Base-by-base conservation (phyloP, 2,888 invertebrate genomes). In the Cataglyphis livida region DNA sequence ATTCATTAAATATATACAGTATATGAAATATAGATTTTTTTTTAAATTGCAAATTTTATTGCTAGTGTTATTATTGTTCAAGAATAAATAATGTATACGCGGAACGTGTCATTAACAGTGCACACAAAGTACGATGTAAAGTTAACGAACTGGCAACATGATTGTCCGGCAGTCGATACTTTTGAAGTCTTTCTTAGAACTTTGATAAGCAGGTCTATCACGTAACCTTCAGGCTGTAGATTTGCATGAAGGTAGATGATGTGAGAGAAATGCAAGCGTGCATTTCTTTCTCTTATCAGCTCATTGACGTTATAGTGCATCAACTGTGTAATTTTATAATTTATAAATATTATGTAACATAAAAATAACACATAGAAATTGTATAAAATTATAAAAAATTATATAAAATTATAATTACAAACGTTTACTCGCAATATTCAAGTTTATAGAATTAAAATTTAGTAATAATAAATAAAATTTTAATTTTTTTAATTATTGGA, bases 161-260 rank as follows among this genome's bases (percentile, higher is more conserved):
- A 54, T 54, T 65, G 41, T 59, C 57, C n/a, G 9, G 70, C n/a
- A 79, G 59, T 7, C 79, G 68, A 82, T 82, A 76, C 51, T 25
- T 64, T 41, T 44, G 25, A 76, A 65, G 38, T 9, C 25, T 59
- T 82, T 82, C 82, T 79, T 32, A 82, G 82, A 82, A 82, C 70
- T 64, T 68, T 79, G 79, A 79, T 82, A 82, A 82, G 65, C 32
- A 48, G 25, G 28, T 41, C 73, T 82, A 61, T 82, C 68, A 28
- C 10, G 25, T 79, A 70, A 62, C 81, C n/a, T 65, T n/a, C 66
- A 62, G 12, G 25, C 32, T 35, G 41, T 18, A 64, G 54, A 61
- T 15, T 66, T 59, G 48, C 65, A 61, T 21, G 61, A 62, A 64
- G 61, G 62, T 62, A 54, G 62, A 51, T 18, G 51, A 70, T 15